These are phyloP conservation scores for Nycteola revayana DNA, from an alignment of 2,888 invertebrate genomes.

Conservation along the genomic window DNA sequence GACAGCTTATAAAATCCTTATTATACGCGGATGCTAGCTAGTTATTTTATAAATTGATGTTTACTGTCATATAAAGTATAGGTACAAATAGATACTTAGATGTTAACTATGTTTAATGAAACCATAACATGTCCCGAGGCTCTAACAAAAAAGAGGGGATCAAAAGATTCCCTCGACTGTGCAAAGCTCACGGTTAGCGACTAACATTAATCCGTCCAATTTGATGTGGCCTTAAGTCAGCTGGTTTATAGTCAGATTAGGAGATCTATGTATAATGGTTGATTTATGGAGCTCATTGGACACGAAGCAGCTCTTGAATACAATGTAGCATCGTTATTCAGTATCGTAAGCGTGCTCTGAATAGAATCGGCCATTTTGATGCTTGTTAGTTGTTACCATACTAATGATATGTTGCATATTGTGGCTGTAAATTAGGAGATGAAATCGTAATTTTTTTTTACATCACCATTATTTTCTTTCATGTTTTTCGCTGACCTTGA, in stretches of 20 bases:
- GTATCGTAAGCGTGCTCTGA: constrained; percentile 31
- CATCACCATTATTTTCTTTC: too few relatives aligned
- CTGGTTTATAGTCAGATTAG: constrained; percentile 6
- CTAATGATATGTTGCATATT: too few relatives aligned
- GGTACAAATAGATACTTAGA: too few relatives aligned
- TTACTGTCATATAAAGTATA: too few relatives aligned
- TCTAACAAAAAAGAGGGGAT: constrained; percentile 40
- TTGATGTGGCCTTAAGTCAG: constrained; percentile 24
- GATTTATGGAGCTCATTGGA: constrained; percentile 48
- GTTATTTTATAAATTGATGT: too few relatives aligned
- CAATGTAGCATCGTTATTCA: constrained; percentile 49
- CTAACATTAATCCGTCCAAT: constrained; percentile 38
- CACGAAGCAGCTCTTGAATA: constrained; percentile 51
- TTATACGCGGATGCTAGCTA: too few relatives aligned
- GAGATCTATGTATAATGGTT: constrained; percentile 15
- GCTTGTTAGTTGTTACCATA: constrained; percentile 20
- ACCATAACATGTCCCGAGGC: constrained; percentile 5
- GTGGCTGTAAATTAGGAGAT: too few relatives aligned
- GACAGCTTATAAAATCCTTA: too few relatives aligned
- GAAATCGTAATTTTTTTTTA: too few relatives aligned
- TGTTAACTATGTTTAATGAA: constrained; percentile 10
- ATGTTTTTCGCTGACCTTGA: too few relatives aligned
- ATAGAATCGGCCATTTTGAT: constrained; percentile 26
- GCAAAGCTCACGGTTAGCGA: constrained; percentile 49
- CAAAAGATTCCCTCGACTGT: constrained; percentile 59